These are phyloP conservation scores for Steinernema carpocapsae DNA, from an alignment of 2,888 invertebrate species.

Conservation along the genomic window DNA sequence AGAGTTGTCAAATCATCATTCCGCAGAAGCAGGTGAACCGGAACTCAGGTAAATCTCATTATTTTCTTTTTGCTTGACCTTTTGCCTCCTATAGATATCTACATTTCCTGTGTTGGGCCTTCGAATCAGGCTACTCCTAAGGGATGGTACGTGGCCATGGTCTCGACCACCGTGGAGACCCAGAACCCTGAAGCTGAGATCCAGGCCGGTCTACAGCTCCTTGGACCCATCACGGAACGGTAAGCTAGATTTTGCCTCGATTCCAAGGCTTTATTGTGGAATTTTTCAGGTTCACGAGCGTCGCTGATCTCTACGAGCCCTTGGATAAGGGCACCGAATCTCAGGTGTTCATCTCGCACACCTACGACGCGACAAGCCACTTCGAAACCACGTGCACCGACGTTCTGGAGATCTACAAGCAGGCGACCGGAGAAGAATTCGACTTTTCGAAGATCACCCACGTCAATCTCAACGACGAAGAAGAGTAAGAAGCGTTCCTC, in stretches of 20 bases:
- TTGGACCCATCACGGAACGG: constrained; percentile 91
- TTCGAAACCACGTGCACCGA: constrained; percentile 97
- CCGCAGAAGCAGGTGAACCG: constrained; percentile 92
- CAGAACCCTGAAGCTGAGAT: constrained; percentile 92
- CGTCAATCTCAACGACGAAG: constrained; percentile 66
- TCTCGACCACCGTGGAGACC: constrained; percentile 97
- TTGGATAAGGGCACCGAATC: constrained; percentile 85
- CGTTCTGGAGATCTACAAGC: constrained; percentile 88
- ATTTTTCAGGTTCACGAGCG: constrained; percentile 73
- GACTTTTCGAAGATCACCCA: constrained; percentile 69
- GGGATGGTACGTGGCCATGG: constrained; percentile 89
- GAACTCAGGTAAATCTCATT: constrained; percentile 71
- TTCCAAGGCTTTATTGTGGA: constrained; percentile 19
- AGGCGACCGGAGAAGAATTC: constrained; percentile 67
- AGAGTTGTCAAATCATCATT: constrained; percentile 98
- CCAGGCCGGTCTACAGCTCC: constrained; percentile 86
- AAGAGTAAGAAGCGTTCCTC: no score
- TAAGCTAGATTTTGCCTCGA: constrained; percentile 63
- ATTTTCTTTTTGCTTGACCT: not conserved
- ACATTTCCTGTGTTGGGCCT: constrained; percentile 93
- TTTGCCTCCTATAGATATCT: constrained; percentile 80
- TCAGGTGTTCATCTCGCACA: constrained; percentile 93
- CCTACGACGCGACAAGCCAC: constrained; percentile 98
- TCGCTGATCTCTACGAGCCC: constrained; percentile 86
- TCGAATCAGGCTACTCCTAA: constrained; percentile 87